Base-by-base conservation (phyloP, 1,140 invertebrate species). In the Aethina tumida region DNA sequence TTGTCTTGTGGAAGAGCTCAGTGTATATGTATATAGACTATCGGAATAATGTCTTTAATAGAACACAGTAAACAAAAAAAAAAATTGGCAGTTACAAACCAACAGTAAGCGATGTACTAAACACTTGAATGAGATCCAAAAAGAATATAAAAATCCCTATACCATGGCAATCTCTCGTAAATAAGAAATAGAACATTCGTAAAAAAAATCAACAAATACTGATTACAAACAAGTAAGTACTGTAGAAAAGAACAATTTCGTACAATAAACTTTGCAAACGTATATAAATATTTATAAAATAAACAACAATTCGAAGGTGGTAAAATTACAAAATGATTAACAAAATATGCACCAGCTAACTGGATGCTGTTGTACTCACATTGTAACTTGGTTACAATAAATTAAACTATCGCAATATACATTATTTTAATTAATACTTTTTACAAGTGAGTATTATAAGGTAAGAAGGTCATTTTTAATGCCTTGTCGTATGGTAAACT, bases 401-500 rank as follows among this genome's bases (percentile, higher is more conserved):
- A 37, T 18, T 19, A 43, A 33, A 39, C 26, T 33, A 19, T 29
- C 28, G 32, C 12, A 42, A 48, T 46, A 49, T 40, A 41, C 24
- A 43, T 44, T 35, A 49, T 45, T 33, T 43, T 39, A 38, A 43
- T 13, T 42, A 49, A 47, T 49, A 46, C 38, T 48, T 48, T 53
- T 50, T 49, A 49, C 40, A 45, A 50, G 53, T 58, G 55, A 58
- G 53, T 54, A 54, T 56, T 56, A 45, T 34, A 50, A 54, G 53
- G 52, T 54, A 54, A 57, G 45, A 44, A 50, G 47, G 45, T 52
- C 28, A 16, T 34, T 47, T 42, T 41, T 53, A 57, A 55, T 55
- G 45, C 53, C 51, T 57, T 56, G 45, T 40, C 39, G 41, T 53
- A 55, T 58, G 55, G 57, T 57, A 55, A 59, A 58, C 52, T 52